Conservation (phyloP, 2,113 vertebrate species). For the Crocuta crocuta region DNA sequence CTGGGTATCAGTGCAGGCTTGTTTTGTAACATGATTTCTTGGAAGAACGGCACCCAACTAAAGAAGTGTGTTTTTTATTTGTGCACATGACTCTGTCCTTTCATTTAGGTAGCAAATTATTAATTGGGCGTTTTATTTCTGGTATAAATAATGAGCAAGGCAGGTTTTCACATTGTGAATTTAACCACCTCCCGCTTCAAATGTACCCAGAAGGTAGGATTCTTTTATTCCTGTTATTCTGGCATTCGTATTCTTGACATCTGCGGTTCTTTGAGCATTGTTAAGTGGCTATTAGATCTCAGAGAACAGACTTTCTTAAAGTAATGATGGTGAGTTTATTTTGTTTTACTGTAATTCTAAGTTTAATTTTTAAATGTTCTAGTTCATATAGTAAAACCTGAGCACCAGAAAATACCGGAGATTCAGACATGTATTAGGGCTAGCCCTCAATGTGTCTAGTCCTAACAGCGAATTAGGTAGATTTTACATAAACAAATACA, state of each 20-base stretch:
- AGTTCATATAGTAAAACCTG: background rate
- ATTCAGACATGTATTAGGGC: background rate
- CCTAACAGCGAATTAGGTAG: background rate
- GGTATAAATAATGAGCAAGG: background rate
- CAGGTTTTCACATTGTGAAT: conserved; percentile 47
- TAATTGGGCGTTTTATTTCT: conserved; percentile 56
- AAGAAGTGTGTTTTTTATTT: conserved; percentile 1
- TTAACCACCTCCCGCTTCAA: background rate
- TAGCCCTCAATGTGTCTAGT: background rate
- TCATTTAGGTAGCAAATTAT: conserved; percentile 58
- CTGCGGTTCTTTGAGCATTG: background rate
- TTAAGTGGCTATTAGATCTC: conserved; percentile 33
- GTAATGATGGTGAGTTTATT: background rate
- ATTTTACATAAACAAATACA: background rate
- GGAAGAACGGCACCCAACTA: background rate
- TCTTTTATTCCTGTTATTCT: conserved; percentile 57
- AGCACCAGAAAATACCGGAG: background rate
- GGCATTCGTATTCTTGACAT: conserved; percentile 31
- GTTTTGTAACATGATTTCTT: conserved; percentile 44
- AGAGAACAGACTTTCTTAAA: conserved; percentile 26
- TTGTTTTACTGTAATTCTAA: background rate
- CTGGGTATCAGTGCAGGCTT: background rate
- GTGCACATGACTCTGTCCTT: conserved; percentile 30
- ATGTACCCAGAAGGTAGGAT: background rate
- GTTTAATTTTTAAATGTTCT: conserved; percentile 12